Evolutionary conservation across 2,888 invertebrate species (phyloP).

Genomic region (Lycia hirtaria): DNA sequence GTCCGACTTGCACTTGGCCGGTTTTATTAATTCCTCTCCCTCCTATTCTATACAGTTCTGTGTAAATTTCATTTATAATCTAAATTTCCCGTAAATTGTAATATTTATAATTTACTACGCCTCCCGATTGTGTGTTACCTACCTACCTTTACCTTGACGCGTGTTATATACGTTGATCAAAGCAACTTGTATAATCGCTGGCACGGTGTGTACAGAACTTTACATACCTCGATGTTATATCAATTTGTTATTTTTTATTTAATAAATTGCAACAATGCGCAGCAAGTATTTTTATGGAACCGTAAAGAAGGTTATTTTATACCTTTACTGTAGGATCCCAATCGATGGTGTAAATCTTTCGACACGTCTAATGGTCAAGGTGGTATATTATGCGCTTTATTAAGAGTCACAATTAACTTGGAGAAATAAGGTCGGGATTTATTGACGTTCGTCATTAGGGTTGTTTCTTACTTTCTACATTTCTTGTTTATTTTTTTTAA

Average conservation of each 20-base stretch:
- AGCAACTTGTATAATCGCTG: background rate
- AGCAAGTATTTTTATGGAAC: slow-evolving; percentile 8
- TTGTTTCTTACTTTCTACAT: too few relatives aligned
- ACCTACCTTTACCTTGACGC: too few relatives aligned
- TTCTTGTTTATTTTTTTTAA: too few relatives aligned
- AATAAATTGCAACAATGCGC: slow-evolving; percentile 2
- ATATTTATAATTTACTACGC: too few relatives aligned
- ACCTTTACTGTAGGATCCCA: slow-evolving; percentile 7
- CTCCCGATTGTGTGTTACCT: too few relatives aligned
- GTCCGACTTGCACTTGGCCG: too few relatives aligned
- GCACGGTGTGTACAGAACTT: background rate
- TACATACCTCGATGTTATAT: background rate
- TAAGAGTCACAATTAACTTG: background rate
- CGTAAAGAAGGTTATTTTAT: slow-evolving; percentile 12
- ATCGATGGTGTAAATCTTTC: slow-evolving; percentile 12
- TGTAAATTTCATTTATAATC: too few relatives aligned
- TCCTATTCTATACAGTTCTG: too few relatives aligned
- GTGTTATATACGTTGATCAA: too few relatives aligned
- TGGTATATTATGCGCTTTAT: slow-evolving; percentile 7
- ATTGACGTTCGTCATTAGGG: too few relatives aligned
- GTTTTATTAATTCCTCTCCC: too few relatives aligned
- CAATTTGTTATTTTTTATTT: background rate
- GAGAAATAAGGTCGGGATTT: background rate
- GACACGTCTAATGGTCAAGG: slow-evolving; percentile 20
- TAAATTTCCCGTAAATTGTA: too few relatives aligned